These are phyloP conservation scores for Episyrphus balteatus DNA, from an alignment of 1,140 invertebrate genomes.

Conservation along the genomic window DNA sequence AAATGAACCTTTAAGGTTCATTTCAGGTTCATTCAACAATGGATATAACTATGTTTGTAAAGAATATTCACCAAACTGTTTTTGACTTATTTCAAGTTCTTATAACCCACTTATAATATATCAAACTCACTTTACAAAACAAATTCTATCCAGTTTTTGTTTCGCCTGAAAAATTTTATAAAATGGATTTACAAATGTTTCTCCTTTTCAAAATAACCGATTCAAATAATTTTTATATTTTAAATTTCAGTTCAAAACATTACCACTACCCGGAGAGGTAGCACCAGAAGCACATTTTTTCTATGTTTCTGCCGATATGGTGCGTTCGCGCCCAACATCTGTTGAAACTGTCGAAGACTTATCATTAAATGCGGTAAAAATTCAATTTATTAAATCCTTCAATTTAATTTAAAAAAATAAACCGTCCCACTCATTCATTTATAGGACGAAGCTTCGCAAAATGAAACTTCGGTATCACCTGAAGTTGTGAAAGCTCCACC, in stretches of 20 bases:
- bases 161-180: neutral
- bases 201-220: too few relatives aligned
- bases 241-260: constrained; percentile 59
- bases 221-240: constrained; percentile 3
- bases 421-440: neutral
- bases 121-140: too few relatives aligned
- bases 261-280: constrained; percentile 58
- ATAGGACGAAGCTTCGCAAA: neutral
- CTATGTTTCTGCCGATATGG: constrained; percentile 34
- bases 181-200: neutral
- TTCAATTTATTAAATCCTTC: neutral
- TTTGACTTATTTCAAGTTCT: too few relatives aligned
- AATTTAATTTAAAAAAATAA: neutral
- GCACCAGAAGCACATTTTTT: constrained; percentile 32
- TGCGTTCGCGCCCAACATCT: constrained; percentile 30
- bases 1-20: too few relatives aligned
- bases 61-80: too few relatives aligned
- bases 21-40: too few relatives aligned
- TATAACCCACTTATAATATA: too few relatives aligned
- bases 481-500: neutral
- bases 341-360: constrained; percentile 34
- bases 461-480: neutral
- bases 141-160: too few relatives aligned
- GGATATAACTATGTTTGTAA: too few relatives aligned
- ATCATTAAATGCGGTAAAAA: constrained; percentile 1